Conservation (phyloP, 1,140 invertebrate species). For the Eueides isabella region DNA sequence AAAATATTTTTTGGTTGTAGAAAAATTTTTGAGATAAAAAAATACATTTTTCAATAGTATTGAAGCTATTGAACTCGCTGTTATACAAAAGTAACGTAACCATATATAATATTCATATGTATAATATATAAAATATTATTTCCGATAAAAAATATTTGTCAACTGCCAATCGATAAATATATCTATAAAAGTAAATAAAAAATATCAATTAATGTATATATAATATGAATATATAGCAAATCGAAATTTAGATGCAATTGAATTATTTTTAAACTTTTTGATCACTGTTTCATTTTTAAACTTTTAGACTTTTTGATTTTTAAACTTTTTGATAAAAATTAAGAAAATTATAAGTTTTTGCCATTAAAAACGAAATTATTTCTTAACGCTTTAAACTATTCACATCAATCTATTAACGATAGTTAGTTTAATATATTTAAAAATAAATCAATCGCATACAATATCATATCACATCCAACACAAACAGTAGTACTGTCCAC, state of each 20-base stretch:
- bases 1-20: neutral
- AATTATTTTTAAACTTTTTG: neutral
- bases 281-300: too few relatives aligned
- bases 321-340: neutral
- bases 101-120: neutral
- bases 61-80: neutral
- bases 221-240: constrained; percentile 4
- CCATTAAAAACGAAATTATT: constrained; percentile 8
- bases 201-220: constrained; percentile 3
- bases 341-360: constrained; percentile 8
- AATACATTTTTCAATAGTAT: neutral
- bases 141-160: constrained; percentile 6
- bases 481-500: neutral
- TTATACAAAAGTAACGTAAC: neutral
- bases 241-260: neutral
- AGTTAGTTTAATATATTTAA: neutral
- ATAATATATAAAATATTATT: constrained; percentile 13
- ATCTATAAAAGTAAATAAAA: constrained; percentile 13
- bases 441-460: neutral
- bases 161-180: constrained; percentile 2
- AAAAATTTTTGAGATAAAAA: too few relatives aligned
- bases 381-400: neutral
- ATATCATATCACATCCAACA: neutral
- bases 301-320: neutral
- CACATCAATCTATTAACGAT: neutral